Evolutionary conservation across 2,888 invertebrate genomes (phyloP), one percentile per base, ranked within the genome.

Genomic region (Hypolimnas misippus): DNA sequence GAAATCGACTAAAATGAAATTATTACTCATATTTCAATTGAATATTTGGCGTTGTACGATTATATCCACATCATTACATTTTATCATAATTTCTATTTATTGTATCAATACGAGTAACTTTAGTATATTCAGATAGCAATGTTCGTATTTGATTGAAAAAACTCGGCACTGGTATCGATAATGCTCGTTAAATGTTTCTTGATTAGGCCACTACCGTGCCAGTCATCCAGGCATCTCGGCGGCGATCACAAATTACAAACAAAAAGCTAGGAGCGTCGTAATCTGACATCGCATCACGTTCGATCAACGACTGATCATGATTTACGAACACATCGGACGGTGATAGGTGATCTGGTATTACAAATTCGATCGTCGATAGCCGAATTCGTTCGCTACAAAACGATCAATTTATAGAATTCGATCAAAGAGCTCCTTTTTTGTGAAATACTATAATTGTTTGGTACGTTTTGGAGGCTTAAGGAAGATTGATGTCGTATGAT

Each of bases 301-400:
- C 83, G 85, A 89, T 89, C 89, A 87, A 84, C 87, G 84, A 75
- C 81, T 86, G 88, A 87, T 87, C 90, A 89, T 91, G 91, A 90
- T 89, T 89, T 88, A 90, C 88, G 87, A 80, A 88, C 82, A 82
- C 83, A 83, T 76, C 82, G 82, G 76, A 78, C 84, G 86, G 81
- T 87, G 88, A 89, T 88, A 84, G 87, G 82, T 87, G 85, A 87
- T 86, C 87, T 76, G 77, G 77, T 73, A 70, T 79, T 84, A 87
- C 87, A 83, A 88, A 86, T 86, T 67, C 62, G 87, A 85, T 83
- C 84, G 82, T 83, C 81, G 84, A 84, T 87, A 70, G 65, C 69
- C 67, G 62, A 63, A 63, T 63, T 66, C 61, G 64, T 65, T 62
- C n/a, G 65, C 55, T 68, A 52, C 60, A 42, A 66, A 63, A 64